phyloP scores from a whole-genome alignment of 2,888 invertebrate genomes.

The Macrophya annulata region DNA sequence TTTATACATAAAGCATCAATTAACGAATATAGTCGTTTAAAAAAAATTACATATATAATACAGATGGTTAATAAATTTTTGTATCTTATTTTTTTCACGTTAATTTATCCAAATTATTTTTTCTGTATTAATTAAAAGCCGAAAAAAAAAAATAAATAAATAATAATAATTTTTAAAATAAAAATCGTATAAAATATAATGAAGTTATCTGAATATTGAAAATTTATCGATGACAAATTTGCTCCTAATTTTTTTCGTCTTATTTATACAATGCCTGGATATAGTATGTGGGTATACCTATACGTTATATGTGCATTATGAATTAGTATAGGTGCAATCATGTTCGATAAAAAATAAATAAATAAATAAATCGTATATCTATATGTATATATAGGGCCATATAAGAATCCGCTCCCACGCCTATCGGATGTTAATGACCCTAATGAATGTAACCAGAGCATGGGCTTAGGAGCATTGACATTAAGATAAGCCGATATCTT shows the following conservation, averaged over 20 bases:
- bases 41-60: not conserved
- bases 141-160: too few relatives aligned
- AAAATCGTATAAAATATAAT: not conserved
- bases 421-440: slow-evolving; percentile 75
- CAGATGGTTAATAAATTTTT: not conserved
- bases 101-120: slow-evolving; percentile 4
- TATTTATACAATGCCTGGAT: not conserved
- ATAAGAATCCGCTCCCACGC: slow-evolving; percentile 64
- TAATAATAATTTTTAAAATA: not conserved
- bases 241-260: not conserved
- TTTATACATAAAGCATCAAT: slow-evolving; percentile 4
- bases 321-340: not conserved
- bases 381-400: not conserved
- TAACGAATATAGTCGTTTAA: not conserved
- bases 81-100: not conserved
- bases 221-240: not conserved
- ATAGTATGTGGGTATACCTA: not conserved
- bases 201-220: not conserved
- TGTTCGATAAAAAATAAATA: not conserved
- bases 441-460: slow-evolving; percentile 75
- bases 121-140: not conserved
- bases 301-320: not conserved
- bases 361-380: not conserved
- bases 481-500: slow-evolving; percentile 74
- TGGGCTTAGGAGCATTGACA: slow-evolving; percentile 70